Conservation (phyloP, 2,113 vertebrate species). For the Phylloscopus trochiloides region DNA sequence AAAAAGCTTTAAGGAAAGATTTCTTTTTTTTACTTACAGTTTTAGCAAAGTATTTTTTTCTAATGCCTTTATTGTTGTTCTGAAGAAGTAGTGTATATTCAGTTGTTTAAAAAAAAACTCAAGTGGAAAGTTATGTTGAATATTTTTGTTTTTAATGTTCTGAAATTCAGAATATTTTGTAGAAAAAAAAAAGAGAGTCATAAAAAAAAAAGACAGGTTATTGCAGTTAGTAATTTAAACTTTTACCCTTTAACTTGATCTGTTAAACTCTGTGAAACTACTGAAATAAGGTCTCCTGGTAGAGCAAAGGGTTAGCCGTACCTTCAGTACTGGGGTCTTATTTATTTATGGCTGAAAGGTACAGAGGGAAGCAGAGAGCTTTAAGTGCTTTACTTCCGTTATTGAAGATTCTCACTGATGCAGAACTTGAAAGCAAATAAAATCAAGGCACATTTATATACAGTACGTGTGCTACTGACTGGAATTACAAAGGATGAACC, state of each 20-base stretch:
- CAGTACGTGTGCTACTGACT: neutral
- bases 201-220: neutral
- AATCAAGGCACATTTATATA: conserved; percentile 35
- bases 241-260: neutral
- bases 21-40: neutral
- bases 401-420: conserved; percentile 42
- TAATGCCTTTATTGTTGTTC: conserved; percentile 35
- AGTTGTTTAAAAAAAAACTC: neutral
- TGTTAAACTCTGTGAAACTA: neutral
- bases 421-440: conserved; percentile 59
- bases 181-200: neutral
- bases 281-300: neutral
- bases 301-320: neutral
- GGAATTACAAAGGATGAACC: neutral
- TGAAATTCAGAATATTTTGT: neutral
- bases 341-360: conserved; percentile 22
- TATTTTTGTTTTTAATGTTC: neutral
- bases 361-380: neutral
- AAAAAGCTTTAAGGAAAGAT: conserved; percentile 65
- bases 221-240: neutral
- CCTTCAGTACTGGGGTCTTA: neutral
- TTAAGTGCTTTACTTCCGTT: conserved; percentile 18
- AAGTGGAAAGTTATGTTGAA: neutral
- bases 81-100: conserved; percentile 32
- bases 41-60: conserved; percentile 61